phyloP scores from a whole-genome alignment of 1,140 invertebrate species.

The Leptopilina boulardi region DNA sequence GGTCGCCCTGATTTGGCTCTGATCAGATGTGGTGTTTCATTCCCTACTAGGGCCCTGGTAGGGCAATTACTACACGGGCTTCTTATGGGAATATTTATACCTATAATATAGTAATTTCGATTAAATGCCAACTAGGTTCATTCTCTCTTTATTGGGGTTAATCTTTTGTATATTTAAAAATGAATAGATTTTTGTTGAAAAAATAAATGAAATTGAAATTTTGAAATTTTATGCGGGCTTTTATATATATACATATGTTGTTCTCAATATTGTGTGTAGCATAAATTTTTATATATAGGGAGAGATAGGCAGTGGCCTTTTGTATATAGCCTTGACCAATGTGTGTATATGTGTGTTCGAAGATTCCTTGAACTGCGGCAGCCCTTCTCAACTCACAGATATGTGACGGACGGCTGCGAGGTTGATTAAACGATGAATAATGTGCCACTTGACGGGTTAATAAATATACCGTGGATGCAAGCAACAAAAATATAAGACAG shows the following conservation, averaged over 20 bases:
- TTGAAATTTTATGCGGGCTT: too few relatives aligned
- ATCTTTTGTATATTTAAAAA: too few relatives aligned
- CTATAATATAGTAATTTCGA: too few relatives aligned
- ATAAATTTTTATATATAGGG: not conserved
- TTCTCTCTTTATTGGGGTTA: too few relatives aligned
- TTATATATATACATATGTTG: too few relatives aligned
- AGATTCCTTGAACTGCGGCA: conserved; percentile 60
- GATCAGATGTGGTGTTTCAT: too few relatives aligned
- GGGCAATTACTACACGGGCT: too few relatives aligned
- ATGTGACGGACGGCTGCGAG: conserved; percentile 57
- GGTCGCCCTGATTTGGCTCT: too few relatives aligned
- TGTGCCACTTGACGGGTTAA: conserved; percentile 66
- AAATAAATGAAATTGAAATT: not conserved
- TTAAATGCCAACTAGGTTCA: too few relatives aligned
- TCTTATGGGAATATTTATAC: too few relatives aligned
- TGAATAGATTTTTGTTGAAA: too few relatives aligned
- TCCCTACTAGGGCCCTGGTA: too few relatives aligned
- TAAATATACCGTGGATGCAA: conserved; percentile 61
- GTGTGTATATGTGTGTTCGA: conserved; percentile 47
- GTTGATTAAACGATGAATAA: conserved; percentile 68
- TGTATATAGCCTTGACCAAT: conserved; percentile 55
- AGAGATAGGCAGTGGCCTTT: not conserved
- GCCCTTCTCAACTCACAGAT: conserved; percentile 53
- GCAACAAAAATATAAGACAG: conserved; percentile 49
- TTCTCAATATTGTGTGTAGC: not conserved